A percentile compares a stretch with the other conserved stretches of the same genome.
These are phyloP conservation scores for Beris chalybata DNA, from an alignment of 2,888 invertebrate species.

Conservation along the genomic window DNA sequence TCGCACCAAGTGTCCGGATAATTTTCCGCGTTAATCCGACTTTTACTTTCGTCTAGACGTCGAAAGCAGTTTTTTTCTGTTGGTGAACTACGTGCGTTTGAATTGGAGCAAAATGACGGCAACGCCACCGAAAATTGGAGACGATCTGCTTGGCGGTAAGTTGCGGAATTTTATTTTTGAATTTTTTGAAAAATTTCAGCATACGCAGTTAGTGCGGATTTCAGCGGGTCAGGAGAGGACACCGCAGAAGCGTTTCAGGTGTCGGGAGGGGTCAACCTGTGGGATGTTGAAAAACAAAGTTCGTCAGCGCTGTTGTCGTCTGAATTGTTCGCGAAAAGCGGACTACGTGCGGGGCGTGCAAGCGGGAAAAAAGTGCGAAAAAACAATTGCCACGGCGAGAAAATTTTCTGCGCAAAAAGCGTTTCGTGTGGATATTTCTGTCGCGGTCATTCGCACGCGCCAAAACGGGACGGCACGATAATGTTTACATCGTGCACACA, in stretches of 20 bases:
- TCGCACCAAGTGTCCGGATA: too few species aligned
- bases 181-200: not conserved
- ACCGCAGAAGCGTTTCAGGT: too few species aligned
- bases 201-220: not conserved
- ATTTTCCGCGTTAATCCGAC: too few species aligned
- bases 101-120: constrained; percentile 51
- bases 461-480: too few species aligned
- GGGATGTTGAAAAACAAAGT: not conserved
- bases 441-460: too few species aligned
- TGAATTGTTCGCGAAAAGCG: not conserved
- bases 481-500: too few species aligned
- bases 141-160: constrained; percentile 57
- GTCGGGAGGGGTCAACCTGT: not conserved
- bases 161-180: constrained; percentile 32
- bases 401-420: constrained; percentile 18
- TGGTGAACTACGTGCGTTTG: not conserved
- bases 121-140: constrained; percentile 53
- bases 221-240: too few species aligned
- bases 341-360: not conserved
- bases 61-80: too few species aligned
- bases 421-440: too few species aligned
- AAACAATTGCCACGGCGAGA: constrained; percentile 4
- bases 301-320: not conserved
- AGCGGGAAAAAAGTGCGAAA: constrained; percentile 6
- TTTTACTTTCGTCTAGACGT: too few species aligned